Evolutionary conservation across 2,888 invertebrate species (phyloP), one percentile per base, ranked within the genome.

Genomic region (Scaptomyza flava): DNA sequence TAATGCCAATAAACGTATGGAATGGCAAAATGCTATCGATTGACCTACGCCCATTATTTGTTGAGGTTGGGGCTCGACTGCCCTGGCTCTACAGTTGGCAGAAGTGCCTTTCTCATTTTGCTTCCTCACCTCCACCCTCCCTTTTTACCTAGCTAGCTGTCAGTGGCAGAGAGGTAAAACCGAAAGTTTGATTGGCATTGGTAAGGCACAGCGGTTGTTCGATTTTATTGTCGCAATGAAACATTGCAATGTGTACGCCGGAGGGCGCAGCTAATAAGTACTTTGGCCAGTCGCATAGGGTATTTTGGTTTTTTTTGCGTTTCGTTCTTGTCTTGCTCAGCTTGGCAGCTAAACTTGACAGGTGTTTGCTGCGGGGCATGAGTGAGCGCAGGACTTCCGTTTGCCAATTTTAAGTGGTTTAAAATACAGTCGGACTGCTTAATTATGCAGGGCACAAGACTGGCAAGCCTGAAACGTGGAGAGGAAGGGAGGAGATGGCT

Each of bases 381-480:
- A 64, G 65, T 48, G 68, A 31, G 43, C 69, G 50, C 53, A 56
- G 60, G 61, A 79, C 73, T 81, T 79, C 81, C 84, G 80, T 79
- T 70, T 73, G 78, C 66, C 75, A 87, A 81, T 81, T 84, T 72
- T 73, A 78, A 84, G 85, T 79, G 82, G 64, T 72, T 76, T 68
- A 72, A 83, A 76, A 85, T 77, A 72, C 72, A 81, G 67, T 72
- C 59, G 54, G 64, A 46, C 65, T 74, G 68, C 57, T 77, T 78
- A 77, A 77, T 78, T 77, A 77, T 78, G 77, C 78, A 71, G 43
- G 60, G 60, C 76, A 71, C 76, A 60, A 52, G 54, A n/a, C 27
- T 34, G 31, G 36, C 57, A 68, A 14, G 43, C 7, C 46, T 31
- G 4, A 47, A 7, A 11, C 3, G 4, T 7, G 31, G 11, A 6